Base-by-base conservation (phyloP, 2,113 vertebrate species). In the Genyomyrus donnyi region DNA sequence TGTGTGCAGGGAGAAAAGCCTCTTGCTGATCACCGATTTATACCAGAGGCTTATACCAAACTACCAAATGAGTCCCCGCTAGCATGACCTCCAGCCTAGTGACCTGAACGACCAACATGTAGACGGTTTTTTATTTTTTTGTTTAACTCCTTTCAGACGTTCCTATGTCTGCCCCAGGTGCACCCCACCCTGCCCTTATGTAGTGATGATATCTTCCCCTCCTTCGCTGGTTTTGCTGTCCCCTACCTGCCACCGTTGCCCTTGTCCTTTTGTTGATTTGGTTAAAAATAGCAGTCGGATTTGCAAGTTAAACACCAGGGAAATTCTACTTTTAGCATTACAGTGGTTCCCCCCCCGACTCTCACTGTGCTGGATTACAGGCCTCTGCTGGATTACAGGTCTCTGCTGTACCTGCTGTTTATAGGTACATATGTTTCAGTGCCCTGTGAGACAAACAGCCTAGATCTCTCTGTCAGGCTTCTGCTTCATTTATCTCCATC, bases 21-120 rank as follows among this genome's bases (percentile, higher is more conserved):
- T 11, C 24, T 27, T 1, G 5, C 15, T 35, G 31, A 77, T 17
- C 13, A 66, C n/a, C 9, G n/a, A 27, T 66, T 27, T 66, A n/a
- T 66, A 66, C 24, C 8, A 4, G n/a, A 66, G 53, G 21, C 21
- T 58, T 58, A 24, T 24, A 24, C 21, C 56, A 24, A 27, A 66
- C 24, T 11, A 27, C 8, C 21, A 3, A 24, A 24, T 27, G 5
- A 35, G 66, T 35, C 27, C 27, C 27, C 27, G 11, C 10, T 31
- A 74, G n/a, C 11, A 39, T 39, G 27, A 27, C 66, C 27, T 15
- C 66, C 66, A 74, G 10, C 11, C 13, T 74, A n/a, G 31, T n/a
- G 3, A 92, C 85, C 31, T 24, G 45, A 91, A 77, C 42, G 27
- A 90, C 86, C 77, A 66, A 90, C 93, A 93, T 93, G 91, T 90